Evolutionary conservation across 2,888 invertebrate species (phyloP), one percentile per base, ranked within the genome.

Genomic region (Spisula solida): DNA sequence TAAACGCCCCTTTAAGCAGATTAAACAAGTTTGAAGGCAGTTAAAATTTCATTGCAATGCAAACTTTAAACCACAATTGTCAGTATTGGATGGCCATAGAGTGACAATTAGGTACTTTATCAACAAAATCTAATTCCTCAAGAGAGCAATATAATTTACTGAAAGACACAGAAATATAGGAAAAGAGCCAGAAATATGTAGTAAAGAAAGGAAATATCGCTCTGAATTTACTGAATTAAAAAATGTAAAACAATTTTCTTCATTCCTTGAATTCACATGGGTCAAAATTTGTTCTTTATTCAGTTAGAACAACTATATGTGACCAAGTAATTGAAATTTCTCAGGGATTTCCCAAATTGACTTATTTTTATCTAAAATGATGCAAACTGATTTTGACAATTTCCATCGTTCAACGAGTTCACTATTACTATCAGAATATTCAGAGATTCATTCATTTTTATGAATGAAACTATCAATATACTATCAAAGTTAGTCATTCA

Each of bases 31-130:
- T 87, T 87, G 86, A 86, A 86, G 86, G 18, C 70, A 78, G 86
- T 86, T 86, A 82, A 60, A 82, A 60, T 87, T 87, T 82, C 87
- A 82, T 79, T n/a, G 41, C 41, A 87, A 87, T 82, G 55, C 78
- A 78, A 79, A 87, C 87, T 82, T 81, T 55, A 81, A 66, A 75
- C 55, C 48, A 81, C 70, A 34, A 70, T 79, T 41, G 31, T 29
- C 41, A n/a, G 56, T 79, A 79, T 78, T 85, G 34, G 79, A 85
- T 85, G 78, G 55, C 79, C 75, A 31, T 29, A 34, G 34, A 16
- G 34, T 31, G 34, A 75, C 34, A 75, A 75, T 31, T 75, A 34
- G 18, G 75, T 5, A 31, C 34, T 34, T 75, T 75, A 75, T 75
- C 70, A 14, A 70, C 70, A 70, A 70, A 70, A 25, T n/a, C 25